Evolutionary conservation across 2,888 invertebrate genomes (phyloP), one percentile per base, ranked within the genome.

Genomic region (Keiferia lycopersicella): DNA sequence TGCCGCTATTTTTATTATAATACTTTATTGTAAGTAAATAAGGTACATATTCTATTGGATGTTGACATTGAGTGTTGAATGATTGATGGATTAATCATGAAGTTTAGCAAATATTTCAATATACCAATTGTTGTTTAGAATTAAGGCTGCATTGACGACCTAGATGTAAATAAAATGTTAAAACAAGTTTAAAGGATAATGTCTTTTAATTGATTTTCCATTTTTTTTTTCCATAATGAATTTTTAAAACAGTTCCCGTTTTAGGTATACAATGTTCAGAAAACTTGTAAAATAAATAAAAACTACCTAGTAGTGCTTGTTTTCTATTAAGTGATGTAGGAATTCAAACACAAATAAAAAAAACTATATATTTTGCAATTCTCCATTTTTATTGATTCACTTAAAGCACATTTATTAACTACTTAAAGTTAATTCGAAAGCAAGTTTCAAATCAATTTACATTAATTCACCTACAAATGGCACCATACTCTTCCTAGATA

Each of bases 121-220:
- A 56, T 59, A 65, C 67, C 58, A 67, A 65, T 67, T 68, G 69
- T 69, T 71, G 66, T 66, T 58, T 68, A 68, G 68, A 39, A 63
- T 12, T 68, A 69, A 68, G 69, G 67, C 68, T 66, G 68, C 67
- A 68, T 64, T 64, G 66, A 69, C 67, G 68, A 71, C 68, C 68
- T 66, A 66, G 64, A 41, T 64, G 58, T 66, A 66, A 66, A 62
- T 69, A 69, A 68, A 67, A 66, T 69, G 67, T 69, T 71, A 68
- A 67, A 67, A 22, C 30, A 22, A 62, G 12, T 34, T 60, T 64
- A 41, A 61, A 63, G 14, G 8, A 30, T 16, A 48, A 34, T 53
- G 60, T 63, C 41, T 53, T 65, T 53, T 30, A 65, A 45, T 63
- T 26, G 60, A 63, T 60, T 62, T 56, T 62, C 56, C 48, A 26